Evolutionary conservation across 2,888 invertebrate genomes (phyloP).

Genomic region (Pedicia rivosa): DNA sequence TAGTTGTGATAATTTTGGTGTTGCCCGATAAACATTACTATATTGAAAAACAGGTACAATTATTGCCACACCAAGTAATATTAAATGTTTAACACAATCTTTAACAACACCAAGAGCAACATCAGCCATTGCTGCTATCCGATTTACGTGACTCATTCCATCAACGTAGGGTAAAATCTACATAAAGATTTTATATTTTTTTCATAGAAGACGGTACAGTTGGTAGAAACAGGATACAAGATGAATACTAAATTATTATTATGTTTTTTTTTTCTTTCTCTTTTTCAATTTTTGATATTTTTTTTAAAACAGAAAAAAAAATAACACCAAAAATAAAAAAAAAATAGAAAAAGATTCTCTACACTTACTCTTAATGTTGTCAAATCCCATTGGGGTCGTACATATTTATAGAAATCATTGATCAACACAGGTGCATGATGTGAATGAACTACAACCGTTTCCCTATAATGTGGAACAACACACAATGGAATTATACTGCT

Average conservation of each 20-base stretch:
- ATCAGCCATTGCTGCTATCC: constrained; percentile 63
- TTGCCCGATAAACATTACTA: constrained; percentile 59
- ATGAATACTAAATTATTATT: no score
- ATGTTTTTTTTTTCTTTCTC: no score
- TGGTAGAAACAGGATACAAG: no score
- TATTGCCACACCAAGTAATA: constrained; percentile 58
- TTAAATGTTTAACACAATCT: constrained; percentile 63
- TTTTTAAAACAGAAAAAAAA: no score
- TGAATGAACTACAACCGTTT: constrained; percentile 56
- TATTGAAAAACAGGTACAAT: constrained; percentile 68
- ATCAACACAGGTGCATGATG: constrained; percentile 68
- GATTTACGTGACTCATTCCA: constrained; percentile 64
- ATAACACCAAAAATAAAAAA: not conserved
- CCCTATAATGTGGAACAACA: constrained; percentile 50
- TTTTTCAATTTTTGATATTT: no score
- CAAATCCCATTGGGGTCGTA: constrained; percentile 61
- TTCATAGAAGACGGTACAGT: no score
- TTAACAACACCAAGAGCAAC: constrained; percentile 69
- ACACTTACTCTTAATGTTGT: constrained; percentile 63
- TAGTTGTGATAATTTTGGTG: constrained; percentile 49
- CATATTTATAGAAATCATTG: constrained; percentile 46
- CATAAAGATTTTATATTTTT: no score
- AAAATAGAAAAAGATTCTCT: no score
- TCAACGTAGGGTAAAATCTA: constrained; percentile 65
- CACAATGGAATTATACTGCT: constrained; percentile 61